These are phyloP conservation scores for Okapia johnstoni DNA, from an alignment of 2,113 vertebrate species.

Conservation along the genomic window DNA sequence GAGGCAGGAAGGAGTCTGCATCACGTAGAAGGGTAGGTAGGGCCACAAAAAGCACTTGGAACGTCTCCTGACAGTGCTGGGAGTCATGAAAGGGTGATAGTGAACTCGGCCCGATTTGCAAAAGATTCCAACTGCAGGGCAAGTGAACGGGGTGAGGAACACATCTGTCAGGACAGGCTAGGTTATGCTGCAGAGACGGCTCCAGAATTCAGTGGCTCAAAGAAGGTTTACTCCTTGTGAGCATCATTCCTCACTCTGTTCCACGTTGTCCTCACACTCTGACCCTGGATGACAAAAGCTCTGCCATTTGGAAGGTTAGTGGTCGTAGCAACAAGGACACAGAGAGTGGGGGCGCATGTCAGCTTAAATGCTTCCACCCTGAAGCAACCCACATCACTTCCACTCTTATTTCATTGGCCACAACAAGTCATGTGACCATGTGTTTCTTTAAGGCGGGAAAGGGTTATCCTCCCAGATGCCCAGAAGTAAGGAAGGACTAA, in stretches of 20 bases:
- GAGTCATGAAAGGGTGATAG: background rate
- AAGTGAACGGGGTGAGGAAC: background rate
- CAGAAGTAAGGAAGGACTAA: no score
- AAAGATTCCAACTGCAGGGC: background rate
- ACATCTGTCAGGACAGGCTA: background rate
- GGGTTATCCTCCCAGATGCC: background rate
- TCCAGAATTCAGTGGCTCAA: background rate
- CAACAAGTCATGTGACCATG: background rate
- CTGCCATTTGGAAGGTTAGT: background rate
- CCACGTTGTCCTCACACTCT: background rate
- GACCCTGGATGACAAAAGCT: background rate
- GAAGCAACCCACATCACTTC: background rate
- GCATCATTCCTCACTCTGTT: background rate
- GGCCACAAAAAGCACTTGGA: background rate
- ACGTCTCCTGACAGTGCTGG: background rate
- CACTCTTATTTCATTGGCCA: background rate
- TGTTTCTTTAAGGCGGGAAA: background rate
- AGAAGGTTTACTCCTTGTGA: background rate
- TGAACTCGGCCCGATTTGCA: background rate
- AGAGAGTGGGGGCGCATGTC: rapidly evolving
- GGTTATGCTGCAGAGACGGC: background rate
- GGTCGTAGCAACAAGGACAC: background rate
- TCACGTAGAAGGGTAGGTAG: background rate
- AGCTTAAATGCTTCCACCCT: background rate
- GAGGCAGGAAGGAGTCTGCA: background rate